Percentiles rank a stretch among this genome's conserved stretches.
phyloP scores from a whole-genome alignment of 2,888 invertebrate species.

The Ypsolopha scabrella region DNA sequence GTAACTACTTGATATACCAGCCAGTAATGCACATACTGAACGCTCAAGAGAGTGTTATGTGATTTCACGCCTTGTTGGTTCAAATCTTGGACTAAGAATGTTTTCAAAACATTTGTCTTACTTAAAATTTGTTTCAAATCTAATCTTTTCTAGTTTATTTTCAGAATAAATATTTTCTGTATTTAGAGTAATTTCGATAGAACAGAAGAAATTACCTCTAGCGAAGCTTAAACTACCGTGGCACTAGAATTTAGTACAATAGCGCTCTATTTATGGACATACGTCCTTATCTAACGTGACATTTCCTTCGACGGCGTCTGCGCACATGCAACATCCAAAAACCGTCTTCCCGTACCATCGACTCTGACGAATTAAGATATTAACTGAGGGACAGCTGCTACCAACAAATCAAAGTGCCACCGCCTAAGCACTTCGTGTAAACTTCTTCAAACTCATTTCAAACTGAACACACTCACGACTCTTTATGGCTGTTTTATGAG shows the following conservation, averaged over 20 bases:
- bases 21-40: too few relatives aligned
- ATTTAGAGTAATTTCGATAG: too few relatives aligned
- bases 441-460: slow-evolving; percentile 27
- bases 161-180: too few relatives aligned
- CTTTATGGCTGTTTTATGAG: slow-evolving; percentile 62
- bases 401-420: slow-evolving; percentile 64
- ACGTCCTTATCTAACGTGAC: slow-evolving; percentile 16
- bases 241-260: not conserved
- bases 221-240: too few relatives aligned
- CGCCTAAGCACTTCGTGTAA: slow-evolving; percentile 35
- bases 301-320: slow-evolving; percentile 43
- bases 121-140: too few relatives aligned
- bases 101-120: too few relatives aligned
- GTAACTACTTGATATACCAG: too few relatives aligned
- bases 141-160: too few relatives aligned
- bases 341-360: slow-evolving; percentile 48
- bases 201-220: too few relatives aligned
- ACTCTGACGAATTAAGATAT: slow-evolving; percentile 68
- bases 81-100: too few relatives aligned
- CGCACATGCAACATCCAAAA: slow-evolving; percentile 48
- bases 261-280: not conserved
- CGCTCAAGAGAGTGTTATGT: too few relatives aligned
- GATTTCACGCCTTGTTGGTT: too few relatives aligned
- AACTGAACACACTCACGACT: slow-evolving; percentile 21
- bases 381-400: slow-evolving; percentile 61